These are phyloP conservation scores for Manis crassicaudata DNA, from an alignment of 2,797 vertebrate genomes.

Conservation along the genomic window DNA sequence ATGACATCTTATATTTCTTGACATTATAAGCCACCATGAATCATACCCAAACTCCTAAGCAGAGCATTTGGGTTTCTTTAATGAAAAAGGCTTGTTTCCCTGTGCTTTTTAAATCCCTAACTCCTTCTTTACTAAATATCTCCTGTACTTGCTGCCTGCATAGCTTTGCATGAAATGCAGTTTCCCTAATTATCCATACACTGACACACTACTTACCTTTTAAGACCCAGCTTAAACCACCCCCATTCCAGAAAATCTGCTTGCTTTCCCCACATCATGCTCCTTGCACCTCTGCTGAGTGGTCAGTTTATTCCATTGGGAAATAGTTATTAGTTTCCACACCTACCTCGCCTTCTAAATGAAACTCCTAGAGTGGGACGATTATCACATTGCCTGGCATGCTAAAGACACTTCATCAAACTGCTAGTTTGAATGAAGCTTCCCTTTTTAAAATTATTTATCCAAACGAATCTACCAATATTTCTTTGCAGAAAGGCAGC, in stretches of 20 bases:
- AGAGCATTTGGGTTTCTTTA: not conserved
- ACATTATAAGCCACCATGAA: not conserved
- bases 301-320: not conserved
- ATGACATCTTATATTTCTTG: not conserved
- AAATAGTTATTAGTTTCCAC: constrained; percentile 27
- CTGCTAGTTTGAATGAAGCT: not conserved
- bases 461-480: not conserved
- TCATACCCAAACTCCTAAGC: not conserved
- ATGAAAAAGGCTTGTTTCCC: not conserved
- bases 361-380: not conserved
- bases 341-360: not conserved
- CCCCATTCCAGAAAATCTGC: not conserved
- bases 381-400: not conserved
- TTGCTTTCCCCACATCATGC: not conserved
- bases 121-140: not conserved
- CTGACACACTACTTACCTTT: not conserved
- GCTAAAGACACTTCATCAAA: not conserved
- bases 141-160: not conserved
- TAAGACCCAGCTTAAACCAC: not conserved
- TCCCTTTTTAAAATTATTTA: constrained; percentile 38
- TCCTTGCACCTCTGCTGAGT: not conserved
- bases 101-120: not conserved
- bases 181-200: not conserved
- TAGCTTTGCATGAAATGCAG: not conserved
- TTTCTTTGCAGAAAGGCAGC: constrained; percentile 28